Evolutionary conservation across 2,113 vertebrate species (phyloP).

Genomic region (Lontra canadensis): DNA sequence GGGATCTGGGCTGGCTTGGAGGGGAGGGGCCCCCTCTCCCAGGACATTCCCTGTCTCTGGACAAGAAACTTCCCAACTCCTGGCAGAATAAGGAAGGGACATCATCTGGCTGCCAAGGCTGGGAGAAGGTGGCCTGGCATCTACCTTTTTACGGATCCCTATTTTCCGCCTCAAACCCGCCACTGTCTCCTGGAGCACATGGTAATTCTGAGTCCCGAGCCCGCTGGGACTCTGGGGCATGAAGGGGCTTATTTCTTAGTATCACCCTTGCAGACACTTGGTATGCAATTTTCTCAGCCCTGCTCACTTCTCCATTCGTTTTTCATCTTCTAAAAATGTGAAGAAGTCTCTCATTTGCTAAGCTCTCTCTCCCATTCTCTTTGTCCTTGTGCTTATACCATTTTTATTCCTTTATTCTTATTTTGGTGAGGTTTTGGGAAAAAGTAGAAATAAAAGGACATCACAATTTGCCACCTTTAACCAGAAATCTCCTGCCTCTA

Average conservation of each 20-base stretch:
- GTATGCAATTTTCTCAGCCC: background rate
- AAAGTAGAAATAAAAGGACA: background rate
- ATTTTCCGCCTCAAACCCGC: background rate
- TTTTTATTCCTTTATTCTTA: constrained; percentile 15
- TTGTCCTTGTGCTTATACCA: background rate
- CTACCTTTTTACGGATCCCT: background rate
- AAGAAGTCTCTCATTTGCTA: background rate
- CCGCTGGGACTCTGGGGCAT: background rate
- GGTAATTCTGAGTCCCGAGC: background rate
- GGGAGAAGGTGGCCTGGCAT: background rate
- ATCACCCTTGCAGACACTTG: background rate
- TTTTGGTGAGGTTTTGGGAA: background rate
- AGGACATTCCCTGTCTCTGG: background rate
- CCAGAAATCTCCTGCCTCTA: background rate
- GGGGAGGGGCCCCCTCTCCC: background rate
- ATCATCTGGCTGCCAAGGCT: background rate
- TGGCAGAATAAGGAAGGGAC: background rate
- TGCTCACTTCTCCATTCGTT: background rate
- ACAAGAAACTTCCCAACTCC: background rate
- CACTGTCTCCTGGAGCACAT: background rate
- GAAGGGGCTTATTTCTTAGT: background rate
- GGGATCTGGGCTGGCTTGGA: background rate
- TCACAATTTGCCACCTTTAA: background rate
- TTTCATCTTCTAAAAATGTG: background rate
- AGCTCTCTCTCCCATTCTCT: background rate